These are phyloP conservation scores for Bombylius major DNA, from an alignment of 2,888 invertebrate genomes.

Conservation along the genomic window DNA sequence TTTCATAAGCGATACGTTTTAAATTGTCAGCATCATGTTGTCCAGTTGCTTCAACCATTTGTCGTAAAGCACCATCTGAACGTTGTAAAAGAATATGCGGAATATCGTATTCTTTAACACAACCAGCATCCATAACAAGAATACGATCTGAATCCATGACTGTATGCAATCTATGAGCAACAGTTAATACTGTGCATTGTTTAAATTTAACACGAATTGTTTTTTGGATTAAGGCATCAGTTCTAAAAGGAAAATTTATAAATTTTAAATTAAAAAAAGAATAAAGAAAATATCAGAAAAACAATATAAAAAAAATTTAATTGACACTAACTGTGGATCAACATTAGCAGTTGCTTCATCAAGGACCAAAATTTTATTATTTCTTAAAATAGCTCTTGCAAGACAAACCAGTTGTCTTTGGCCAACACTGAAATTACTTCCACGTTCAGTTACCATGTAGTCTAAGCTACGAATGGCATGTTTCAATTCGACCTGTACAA, in stretches of 20 bases:
- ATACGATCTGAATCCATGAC: conserved; percentile 87
- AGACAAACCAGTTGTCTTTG: conserved; percentile 55
- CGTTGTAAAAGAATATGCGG: conserved; percentile 52
- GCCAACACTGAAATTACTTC: conserved; percentile 52
- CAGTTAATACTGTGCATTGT: conserved; percentile 76
- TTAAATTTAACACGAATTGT: conserved; percentile 70
- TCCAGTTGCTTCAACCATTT: conserved; percentile 61
- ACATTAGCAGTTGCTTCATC: conserved; percentile 62
- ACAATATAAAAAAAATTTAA: neutral
- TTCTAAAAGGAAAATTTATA: conserved; percentile 39
- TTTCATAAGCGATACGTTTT: conserved; percentile 37
- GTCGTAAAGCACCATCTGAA: conserved; percentile 46
- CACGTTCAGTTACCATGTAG: conserved; percentile 42
- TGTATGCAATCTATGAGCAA: conserved; percentile 83
- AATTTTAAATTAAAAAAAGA: neutral
- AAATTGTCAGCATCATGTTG: conserved; percentile 38
- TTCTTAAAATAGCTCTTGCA: conserved; percentile 50
- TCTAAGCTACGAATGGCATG: conserved; percentile 40
- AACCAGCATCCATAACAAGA: conserved; percentile 74
- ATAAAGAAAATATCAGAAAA: too few species aligned
- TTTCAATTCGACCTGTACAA: conserved; percentile 42
- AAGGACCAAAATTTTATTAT: conserved; percentile 48
- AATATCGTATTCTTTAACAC: conserved; percentile 58
- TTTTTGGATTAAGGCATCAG: conserved; percentile 71
- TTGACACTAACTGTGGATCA: conserved; percentile 40